Percentiles rank a stretch among this genome's conserved stretches.
phyloP scores from a whole-genome alignment of 2,113 vertebrate genomes.

The Lophochroa leadbeateri region DNA sequence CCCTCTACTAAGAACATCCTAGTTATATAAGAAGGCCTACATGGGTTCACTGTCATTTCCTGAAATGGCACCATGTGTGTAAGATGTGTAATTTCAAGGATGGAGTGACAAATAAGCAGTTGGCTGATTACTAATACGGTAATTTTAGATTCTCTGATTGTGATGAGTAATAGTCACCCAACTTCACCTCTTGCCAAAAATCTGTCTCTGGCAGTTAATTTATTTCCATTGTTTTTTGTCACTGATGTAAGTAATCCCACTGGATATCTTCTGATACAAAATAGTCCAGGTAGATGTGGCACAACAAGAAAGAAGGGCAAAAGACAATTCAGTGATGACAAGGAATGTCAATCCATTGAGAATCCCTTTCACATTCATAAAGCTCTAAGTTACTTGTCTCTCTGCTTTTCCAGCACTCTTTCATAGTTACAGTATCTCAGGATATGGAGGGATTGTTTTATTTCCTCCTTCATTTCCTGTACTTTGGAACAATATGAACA shows the following conservation, averaged over 20 bases:
- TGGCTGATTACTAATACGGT: slow-evolving; percentile 39
- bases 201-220: neutral
- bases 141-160: slow-evolving; percentile 50
- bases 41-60: slow-evolving; percentile 36
- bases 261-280: neutral
- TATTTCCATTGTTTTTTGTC: neutral
- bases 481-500: neutral
- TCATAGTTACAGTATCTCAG: neutral
- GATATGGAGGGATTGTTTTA: neutral
- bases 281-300: neutral
- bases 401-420: neutral
- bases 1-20: neutral
- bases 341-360: neutral
- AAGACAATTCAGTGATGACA: neutral
- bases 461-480: neutral
- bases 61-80: slow-evolving; percentile 29
- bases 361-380: neutral
- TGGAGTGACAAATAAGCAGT: slow-evolving; percentile 44
- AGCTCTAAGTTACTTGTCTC: neutral
- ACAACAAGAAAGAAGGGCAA: neutral
- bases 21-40: slow-evolving; percentile 22
- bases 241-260: neutral
- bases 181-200: slow-evolving; percentile 48
- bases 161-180: slow-evolving; percentile 41
- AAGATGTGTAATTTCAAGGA: slow-evolving; percentile 1